Conservation (phyloP, 2,113 vertebrate species). For the Mesoclemmys tuberculata region DNA sequence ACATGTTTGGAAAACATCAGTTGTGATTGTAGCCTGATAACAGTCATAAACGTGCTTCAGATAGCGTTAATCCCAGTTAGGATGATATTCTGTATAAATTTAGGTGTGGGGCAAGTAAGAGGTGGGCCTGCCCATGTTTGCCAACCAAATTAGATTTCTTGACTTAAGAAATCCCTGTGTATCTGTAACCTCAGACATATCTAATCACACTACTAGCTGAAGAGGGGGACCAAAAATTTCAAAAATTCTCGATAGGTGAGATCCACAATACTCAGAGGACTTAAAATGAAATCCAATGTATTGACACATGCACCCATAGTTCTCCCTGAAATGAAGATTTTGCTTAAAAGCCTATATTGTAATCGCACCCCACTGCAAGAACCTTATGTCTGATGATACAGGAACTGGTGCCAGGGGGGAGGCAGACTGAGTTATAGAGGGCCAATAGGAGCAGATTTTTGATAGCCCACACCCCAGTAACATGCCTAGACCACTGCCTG, state of each 20-base stretch:
- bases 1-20: background rate
- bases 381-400: background rate
- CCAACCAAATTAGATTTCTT: conserved; percentile 7
- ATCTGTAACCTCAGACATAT: background rate
- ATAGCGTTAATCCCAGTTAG: background rate
- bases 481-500: too few species aligned
- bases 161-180: background rate
- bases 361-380: background rate
- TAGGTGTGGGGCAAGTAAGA: background rate
- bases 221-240: background rate
- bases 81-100: background rate
- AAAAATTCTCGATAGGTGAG: background rate
- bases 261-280: background rate
- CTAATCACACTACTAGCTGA: background rate
- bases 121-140: background rate
- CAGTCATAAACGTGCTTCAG: background rate
- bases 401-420: background rate
- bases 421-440: background rate
- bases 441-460: too few species aligned
- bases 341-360: background rate
- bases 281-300: background rate
- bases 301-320: background rate
- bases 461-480: too few species aligned
- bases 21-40: background rate
- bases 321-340: background rate